Conservation (phyloP, 2,888 invertebrate genomes). For the Orthonevra nobilis region DNA sequence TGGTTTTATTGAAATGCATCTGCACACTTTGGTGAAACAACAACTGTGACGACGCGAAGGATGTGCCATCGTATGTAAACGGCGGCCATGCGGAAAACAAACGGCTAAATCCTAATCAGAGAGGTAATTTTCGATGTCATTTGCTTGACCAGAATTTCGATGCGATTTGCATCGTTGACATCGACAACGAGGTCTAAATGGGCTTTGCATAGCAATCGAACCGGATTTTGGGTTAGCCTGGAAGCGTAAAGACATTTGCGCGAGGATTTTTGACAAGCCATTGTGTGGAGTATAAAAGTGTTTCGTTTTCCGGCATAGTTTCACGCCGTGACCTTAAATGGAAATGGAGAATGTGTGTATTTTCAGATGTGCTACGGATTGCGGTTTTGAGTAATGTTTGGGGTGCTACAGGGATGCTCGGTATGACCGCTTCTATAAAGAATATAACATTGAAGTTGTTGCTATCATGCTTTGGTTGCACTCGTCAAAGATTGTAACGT, state of each 20-base stretch:
- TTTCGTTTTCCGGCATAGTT: too few relatives aligned
- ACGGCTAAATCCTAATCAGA: constrained; percentile 70
- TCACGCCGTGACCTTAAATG: too few relatives aligned
- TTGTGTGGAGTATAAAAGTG: too few relatives aligned
- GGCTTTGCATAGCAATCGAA: constrained; percentile 13
- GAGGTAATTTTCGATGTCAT: constrained; percentile 70
- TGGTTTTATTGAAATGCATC: constrained; percentile 63
- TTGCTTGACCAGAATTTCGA: constrained; percentile 69
- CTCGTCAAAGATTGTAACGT: too few relatives aligned
- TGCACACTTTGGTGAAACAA: constrained; percentile 24
- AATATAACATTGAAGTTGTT: too few relatives aligned
- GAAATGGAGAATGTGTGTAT: too few relatives aligned
- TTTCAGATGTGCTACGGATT: too few relatives aligned
- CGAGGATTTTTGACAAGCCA: constrained; percentile 18
- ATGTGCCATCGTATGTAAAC: constrained; percentile 58
- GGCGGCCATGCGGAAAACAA: constrained; percentile 66
- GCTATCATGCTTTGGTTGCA: too few relatives aligned
- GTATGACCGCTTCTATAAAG: too few relatives aligned
- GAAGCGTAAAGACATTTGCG: constrained; percentile 41
- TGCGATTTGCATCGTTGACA: constrained; percentile 69
- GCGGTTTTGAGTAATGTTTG: too few relatives aligned
- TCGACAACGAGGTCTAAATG: constrained; percentile 31
- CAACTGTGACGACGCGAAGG: constrained; percentile 54
- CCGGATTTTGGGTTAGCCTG: constrained; percentile 46
- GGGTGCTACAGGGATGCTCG: too few relatives aligned